Evolutionary conservation across 2,888 invertebrate species (phyloP), one percentile per base, ranked within the genome.

Genomic region (Eutolmus rufibarbis): DNA sequence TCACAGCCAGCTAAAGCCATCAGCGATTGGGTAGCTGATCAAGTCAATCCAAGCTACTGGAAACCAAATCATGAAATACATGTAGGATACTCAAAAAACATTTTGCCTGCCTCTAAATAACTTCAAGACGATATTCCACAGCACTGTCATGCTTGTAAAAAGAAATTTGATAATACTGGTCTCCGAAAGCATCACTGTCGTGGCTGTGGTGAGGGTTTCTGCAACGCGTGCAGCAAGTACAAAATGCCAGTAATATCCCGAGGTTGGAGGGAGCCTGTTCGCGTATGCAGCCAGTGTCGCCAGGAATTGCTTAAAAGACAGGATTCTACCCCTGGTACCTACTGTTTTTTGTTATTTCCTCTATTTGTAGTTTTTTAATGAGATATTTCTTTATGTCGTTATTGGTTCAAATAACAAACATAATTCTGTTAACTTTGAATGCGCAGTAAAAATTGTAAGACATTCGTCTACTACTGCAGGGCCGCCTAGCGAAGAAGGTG

Each of bases 201-300:
- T 84, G 94, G 95, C 0, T 97, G 97, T 91, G 97, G 97, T 0
- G 95, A 96, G 91, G 97, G 97, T 0, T 96, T 97, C 90, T 97
- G 97, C 91, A 95, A 95, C 89, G 91, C 91, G 5, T 97, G 97
- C 91, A 96, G 96, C 2, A 94, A 94, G n/a, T 93, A 94, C 86
- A 93, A 93, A 86, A 94, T 95, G 90, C 94, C 95, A 23, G 96
- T 97, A 23, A 96, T 96, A 16, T 94, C 94, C 14, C 93, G 95
- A 89, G 96, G 96, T 87, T 97, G 97, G 96, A 93, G 93, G 28
- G 89, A 91, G 74, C 94, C 95, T 0, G 96, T 96, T 0, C 93
- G 97, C 87, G 96, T 97, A 4, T 97, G 97, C 91, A 95, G 96
- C 89, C 91, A 93, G 81, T 97, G 97, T 90, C 95, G 91, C 51